Conservation (phyloP, 2,888 invertebrate species). For the Harpalus rufipes region DNA sequence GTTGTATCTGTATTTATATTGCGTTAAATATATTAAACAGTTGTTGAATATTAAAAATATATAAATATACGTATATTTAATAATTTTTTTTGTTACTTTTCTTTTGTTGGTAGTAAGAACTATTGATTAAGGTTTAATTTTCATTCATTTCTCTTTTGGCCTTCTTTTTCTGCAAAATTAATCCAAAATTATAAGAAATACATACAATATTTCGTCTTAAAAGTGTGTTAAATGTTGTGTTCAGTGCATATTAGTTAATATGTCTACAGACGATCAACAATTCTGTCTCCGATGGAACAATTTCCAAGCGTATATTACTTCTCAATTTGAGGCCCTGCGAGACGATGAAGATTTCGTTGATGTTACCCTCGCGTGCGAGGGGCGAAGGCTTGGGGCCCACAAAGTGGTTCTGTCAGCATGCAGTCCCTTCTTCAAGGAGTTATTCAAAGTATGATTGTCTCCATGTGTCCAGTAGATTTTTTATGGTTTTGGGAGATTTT, state of each 20-base stretch:
- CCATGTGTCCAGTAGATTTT: too few relatives aligned
- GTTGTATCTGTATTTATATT: slow-evolving; percentile 1
- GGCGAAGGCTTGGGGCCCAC: slow-evolving; percentile 90
- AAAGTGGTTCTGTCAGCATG: slow-evolving; percentile 92
- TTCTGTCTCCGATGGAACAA: slow-evolving; percentile 95
- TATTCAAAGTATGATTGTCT: slow-evolving; percentile 83
- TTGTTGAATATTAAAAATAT: not conserved
- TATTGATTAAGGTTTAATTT: slow-evolving; percentile 67
- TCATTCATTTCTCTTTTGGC: slow-evolving; percentile 65
- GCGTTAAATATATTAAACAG: not conserved
- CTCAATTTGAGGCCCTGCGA: slow-evolving; percentile 90
- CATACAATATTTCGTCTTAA: not conserved
- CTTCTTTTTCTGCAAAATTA: slow-evolving; percentile 64
- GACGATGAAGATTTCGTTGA: slow-evolving; percentile 93
- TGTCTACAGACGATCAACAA: slow-evolving; percentile 86
- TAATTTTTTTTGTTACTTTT: slow-evolving; percentile 53
- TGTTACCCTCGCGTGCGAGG: slow-evolving; percentile 92
- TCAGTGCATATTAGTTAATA: slow-evolving; percentile 68
- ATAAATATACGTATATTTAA: slow-evolving; percentile 3
- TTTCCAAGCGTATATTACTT: slow-evolving; percentile 92
- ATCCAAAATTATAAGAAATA: slow-evolving; percentile 24
- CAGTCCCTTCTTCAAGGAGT: slow-evolving; percentile 92
- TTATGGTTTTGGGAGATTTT: too few relatives aligned
- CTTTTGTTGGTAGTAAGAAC: slow-evolving; percentile 56
- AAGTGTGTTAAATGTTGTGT: slow-evolving; percentile 65